Base-by-base conservation (phyloP, 2,113 vertebrate genomes). In the Accipiter cooperii region DNA sequence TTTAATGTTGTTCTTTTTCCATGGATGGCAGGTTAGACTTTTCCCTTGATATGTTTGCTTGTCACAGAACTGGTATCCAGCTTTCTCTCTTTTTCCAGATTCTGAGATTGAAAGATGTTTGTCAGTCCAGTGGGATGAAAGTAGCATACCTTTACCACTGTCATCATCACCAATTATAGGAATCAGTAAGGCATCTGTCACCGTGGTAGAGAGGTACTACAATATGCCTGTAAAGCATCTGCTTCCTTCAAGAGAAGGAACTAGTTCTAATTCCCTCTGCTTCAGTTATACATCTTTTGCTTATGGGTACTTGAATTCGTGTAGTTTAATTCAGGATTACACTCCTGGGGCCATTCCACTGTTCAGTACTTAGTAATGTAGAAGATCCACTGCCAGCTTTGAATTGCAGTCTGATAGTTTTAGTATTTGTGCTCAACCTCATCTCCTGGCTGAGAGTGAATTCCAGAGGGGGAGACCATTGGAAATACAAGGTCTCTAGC, bases 271-370 rank as follows among this genome's bases (percentile, higher is more conserved):
- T 96, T 97, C 97, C 94, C 95, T 90, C 87, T 90, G 93, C 96
- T 96, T 97, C 94, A 94, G 93, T 97, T 97, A 96, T 97, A 97
- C 94, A 96, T 97, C 95, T 97, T 96, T 97, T 97, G 97, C 96
- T 96, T 96, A 97, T 97, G 97, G 97, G 94, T 96, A 96, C 96
- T 97, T 97, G 94, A 96, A 96, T 96, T 93, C 91, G 3, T 97
- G 95, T 97, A 97, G 96, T 96, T 97, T 97, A 96, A 97, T 97
- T 96, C 95, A 96, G 95, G 96, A 97, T 97, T 96, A 96, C 89
- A 97, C 96, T 96, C 93, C 78, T 96, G 96, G 91, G 94, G 94
- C 96, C 91, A 95, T 96, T 96, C 93, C 58, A 95, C 91, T 96
- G 84, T 88, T 96, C 95, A 95, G 87, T 82, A 90, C 81, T 96